phyloP scores from a whole-genome alignment of 2,888 invertebrate genomes.

The Polylopha cassiicola region DNA sequence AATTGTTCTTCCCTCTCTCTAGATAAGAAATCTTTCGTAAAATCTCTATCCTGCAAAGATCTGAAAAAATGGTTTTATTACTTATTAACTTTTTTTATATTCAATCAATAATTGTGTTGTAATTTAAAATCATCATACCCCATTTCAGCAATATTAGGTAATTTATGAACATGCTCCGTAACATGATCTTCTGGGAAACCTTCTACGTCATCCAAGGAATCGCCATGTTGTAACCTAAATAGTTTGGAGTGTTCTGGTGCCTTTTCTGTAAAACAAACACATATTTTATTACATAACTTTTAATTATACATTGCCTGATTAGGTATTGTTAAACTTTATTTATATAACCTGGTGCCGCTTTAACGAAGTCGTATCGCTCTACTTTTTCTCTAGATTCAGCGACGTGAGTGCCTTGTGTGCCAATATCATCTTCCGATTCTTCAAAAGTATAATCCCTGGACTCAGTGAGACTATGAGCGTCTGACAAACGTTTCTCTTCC shows the following conservation, averaged over 20 bases:
- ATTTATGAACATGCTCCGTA: conserved; percentile 61
- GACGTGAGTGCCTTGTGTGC: conserved; percentile 62
- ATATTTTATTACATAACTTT: no score
- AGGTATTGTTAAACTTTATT: background rate
- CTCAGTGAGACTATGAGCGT: conserved; percentile 70
- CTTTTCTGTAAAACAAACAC: conserved; percentile 39
- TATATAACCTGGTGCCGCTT: conserved; percentile 38
- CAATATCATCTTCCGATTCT: conserved; percentile 73
- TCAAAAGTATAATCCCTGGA: conserved; percentile 74
- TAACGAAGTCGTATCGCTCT: conserved; percentile 43
- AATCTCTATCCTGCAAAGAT: conserved; percentile 43
- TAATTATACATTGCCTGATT: background rate
- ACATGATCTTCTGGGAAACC: conserved; percentile 72
- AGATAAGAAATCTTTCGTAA: conserved; percentile 50
- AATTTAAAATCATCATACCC: conserved; percentile 42
- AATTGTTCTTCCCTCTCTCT: conserved; percentile 60
- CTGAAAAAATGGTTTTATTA: conserved; percentile 34
- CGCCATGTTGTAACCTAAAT: conserved; percentile 62
- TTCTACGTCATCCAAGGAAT: conserved; percentile 73
- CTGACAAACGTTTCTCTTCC: conserved; percentile 69
- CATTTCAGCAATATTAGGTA: conserved; percentile 70
- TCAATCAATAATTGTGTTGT: background rate
- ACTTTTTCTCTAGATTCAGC: conserved; percentile 51
- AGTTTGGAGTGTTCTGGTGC: conserved; percentile 44
- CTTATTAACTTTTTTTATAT: background rate